Percentiles rank a stretch among this genome's conserved stretches.
These are phyloP conservation scores for Carterocephalus palaemon DNA, from an alignment of 2,888 invertebrate species.

Conservation along the genomic window DNA sequence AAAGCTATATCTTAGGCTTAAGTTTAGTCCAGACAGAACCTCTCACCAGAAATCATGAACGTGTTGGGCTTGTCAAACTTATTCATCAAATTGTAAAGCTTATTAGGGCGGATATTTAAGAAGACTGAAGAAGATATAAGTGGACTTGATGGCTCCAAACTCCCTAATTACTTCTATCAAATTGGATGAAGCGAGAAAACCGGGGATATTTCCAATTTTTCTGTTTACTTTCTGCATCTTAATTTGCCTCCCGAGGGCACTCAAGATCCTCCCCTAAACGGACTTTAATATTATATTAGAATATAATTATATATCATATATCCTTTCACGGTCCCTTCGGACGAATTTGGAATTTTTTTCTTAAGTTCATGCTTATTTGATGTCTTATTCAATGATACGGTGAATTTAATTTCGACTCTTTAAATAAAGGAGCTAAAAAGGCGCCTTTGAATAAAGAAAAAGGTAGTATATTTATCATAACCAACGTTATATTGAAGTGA, in stretches of 20 bases:
- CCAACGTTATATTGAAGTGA: too few species aligned
- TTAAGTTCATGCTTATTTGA: slow-evolving; percentile 12
- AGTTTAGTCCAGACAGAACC: too few species aligned
- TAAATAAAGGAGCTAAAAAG: too few species aligned
- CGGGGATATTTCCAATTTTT: slow-evolving; percentile 22
- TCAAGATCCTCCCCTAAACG: slow-evolving; percentile 17
- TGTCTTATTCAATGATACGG: too few species aligned
- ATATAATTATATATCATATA: slow-evolving; percentile 21
- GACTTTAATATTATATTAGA: slow-evolving; percentile 19
- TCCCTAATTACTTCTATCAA: slow-evolving; percentile 23
- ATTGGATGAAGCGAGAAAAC: slow-evolving; percentile 21
- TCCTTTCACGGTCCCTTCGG: slow-evolving; percentile 3
- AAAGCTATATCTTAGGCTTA: too few species aligned
- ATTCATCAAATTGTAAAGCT: not conserved
- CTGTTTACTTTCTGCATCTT: slow-evolving; percentile 23
- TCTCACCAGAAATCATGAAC: too few species aligned
- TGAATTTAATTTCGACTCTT: not conserved
- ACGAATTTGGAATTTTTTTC: not conserved
- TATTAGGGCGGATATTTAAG: slow-evolving; percentile 1
- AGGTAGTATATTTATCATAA: too few species aligned
- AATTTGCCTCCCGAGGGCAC: slow-evolving; percentile 18
- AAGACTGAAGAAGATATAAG: slow-evolving; percentile 16
- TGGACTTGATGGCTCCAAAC: slow-evolving; percentile 11
- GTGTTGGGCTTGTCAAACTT: too few species aligned
- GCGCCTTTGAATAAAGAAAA: too few species aligned